Percentiles rank a stretch among this genome's conserved stretches.
Conservation (phyloP, 2,888 invertebrate species). For the Mimachlamys varia region DNA sequence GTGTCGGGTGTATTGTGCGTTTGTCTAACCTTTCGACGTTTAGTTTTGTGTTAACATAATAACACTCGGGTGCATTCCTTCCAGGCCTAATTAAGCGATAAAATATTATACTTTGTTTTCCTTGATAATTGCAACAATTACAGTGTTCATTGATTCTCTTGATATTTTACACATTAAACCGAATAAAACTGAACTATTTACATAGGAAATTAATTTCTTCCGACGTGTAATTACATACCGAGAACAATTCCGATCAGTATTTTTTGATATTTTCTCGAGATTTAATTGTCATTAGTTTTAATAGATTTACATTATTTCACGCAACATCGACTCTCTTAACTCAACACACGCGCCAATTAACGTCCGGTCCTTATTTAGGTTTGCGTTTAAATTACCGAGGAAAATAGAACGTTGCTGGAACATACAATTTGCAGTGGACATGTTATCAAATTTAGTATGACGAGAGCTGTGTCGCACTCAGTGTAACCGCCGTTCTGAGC, state of each 20-base stretch:
- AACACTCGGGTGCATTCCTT: slow-evolving; percentile 33
- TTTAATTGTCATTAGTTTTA: slow-evolving; percentile 49
- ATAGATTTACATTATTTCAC: slow-evolving; percentile 51
- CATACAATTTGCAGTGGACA: slow-evolving; percentile 24
- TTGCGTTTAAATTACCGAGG: slow-evolving; percentile 24
- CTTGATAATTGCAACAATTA: slow-evolving; percentile 50
- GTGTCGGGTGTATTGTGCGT: background rate
- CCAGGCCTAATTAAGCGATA: slow-evolving; percentile 44
- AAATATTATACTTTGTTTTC: slow-evolving; percentile 48
- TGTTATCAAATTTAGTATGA: slow-evolving; percentile 31
- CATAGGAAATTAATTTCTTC: slow-evolving; percentile 57
- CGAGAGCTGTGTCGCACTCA: background rate
- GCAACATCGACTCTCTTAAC: slow-evolving; percentile 8
- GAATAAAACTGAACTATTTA: slow-evolving; percentile 54
- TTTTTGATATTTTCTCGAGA: slow-evolving; percentile 47
- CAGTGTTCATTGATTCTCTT: slow-evolving; percentile 51
- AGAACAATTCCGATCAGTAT: slow-evolving; percentile 37
- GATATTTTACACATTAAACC: slow-evolving; percentile 53
- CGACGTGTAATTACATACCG: slow-evolving; percentile 49
- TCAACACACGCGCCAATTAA: slow-evolving; percentile 31
- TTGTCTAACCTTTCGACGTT: background rate
- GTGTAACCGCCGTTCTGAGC: slow-evolving; percentile 13
- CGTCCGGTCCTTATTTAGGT: slow-evolving; percentile 34
- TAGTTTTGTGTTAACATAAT: background rate
- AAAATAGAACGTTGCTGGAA: slow-evolving; percentile 3